Evolutionary conservation across 2,888 invertebrate genomes (phyloP), one percentile per base, ranked within the genome.

Genomic region (Troides oblongomaculatus): DNA sequence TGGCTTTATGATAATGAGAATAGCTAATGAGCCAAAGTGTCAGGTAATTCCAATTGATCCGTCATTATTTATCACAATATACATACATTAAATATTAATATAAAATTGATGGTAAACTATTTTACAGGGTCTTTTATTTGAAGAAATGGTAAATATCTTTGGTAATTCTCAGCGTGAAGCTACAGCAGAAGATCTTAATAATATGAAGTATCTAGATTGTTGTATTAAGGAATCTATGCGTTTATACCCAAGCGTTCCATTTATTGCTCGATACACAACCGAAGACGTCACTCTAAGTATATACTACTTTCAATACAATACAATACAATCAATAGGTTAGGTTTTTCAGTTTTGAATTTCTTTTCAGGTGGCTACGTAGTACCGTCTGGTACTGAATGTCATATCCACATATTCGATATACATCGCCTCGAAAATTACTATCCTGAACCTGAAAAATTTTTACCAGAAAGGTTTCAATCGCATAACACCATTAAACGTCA

Each of bases 401-500:
- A 91, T 74, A 78, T 95, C 4, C 93, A 93, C 67, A 91, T 94
- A 10, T 94, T 85, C 74, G 94, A 95, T 75, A 77, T 95, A 4
- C 96, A 96, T 80, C 92, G 94, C 17, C 93, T 95, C 81, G 93
- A 93, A 0, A 86, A 93, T 0, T 86, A 93, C 50, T 96, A 94
- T 85, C 93, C 94, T 0, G 92, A 96, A 66, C 96, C 96, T 0
- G 90, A 94, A 68, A 91, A 86, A 71, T 96, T 95, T 79, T 94
- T 95, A 78, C 96, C 96, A 0, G 95, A 96, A 71, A 86, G 96
- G 74, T 96, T 96, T 83, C 79, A 94, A n/a, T 93, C 94, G 0
- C 94, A 95, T 74, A 92, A 93, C 71, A 78, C 82, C 0, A 69
- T 74, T 2, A 80, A 82, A 21, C 86, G 95, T 10, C 94, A 95